These are phyloP conservation scores for Chloroclysta siterata DNA, from an alignment of 2,888 invertebrate genomes.

Conservation along the genomic window DNA sequence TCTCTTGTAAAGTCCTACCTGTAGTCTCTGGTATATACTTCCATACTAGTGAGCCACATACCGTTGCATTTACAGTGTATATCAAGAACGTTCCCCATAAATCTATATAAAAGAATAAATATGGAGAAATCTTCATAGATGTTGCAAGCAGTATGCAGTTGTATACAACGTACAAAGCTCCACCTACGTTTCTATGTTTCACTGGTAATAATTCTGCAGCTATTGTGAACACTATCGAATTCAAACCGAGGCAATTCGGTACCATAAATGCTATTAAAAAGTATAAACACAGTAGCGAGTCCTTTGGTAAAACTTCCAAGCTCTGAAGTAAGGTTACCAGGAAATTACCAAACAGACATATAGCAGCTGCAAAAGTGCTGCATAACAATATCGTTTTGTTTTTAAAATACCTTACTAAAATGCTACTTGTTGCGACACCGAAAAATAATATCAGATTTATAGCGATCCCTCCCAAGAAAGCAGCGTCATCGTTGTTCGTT, in stretches of 20 bases:
- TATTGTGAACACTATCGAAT: conserved; percentile 18
- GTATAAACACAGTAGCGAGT: conserved; percentile 30
- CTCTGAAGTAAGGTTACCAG: conserved; percentile 13
- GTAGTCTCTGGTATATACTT: conserved; percentile 39
- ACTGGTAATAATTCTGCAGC: conserved; percentile 40
- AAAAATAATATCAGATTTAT: conserved; percentile 5
- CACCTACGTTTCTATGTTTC: conserved; percentile 37
- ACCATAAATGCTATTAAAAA: conserved; percentile 27
- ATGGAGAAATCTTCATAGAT: conserved; percentile 35
- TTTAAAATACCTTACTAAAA: neutral
- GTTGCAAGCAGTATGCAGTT: conserved; percentile 25
- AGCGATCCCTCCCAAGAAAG: conserved; percentile 23
- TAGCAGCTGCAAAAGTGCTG: neutral
- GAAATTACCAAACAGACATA: neutral
- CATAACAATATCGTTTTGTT: neutral
- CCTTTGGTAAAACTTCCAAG: conserved; percentile 15
- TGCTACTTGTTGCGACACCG: neutral
- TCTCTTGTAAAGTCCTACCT: conserved; percentile 34
- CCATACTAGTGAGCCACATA: conserved; percentile 32
- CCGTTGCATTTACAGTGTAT: conserved; percentile 22
- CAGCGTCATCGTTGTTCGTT: conserved; percentile 20
- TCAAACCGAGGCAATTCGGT: conserved; percentile 25
- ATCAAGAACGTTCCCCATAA: conserved; percentile 37
- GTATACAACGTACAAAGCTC: conserved; percentile 28
- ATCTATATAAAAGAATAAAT: conserved; percentile 30